Conservation (phyloP, 2,888 invertebrate genomes). For the Kryphioiulus occultus region DNA sequence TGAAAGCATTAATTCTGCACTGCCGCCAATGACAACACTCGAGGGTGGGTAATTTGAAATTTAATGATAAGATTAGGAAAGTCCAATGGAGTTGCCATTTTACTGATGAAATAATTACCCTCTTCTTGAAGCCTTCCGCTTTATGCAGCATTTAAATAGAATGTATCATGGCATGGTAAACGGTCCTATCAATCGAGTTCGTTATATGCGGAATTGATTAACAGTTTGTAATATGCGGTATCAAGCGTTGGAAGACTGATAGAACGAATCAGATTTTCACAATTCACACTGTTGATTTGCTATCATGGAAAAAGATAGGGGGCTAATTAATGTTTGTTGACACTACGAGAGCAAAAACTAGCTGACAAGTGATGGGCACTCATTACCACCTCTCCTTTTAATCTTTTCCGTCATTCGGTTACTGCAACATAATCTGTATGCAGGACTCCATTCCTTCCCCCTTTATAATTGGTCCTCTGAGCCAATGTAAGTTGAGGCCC, state of each 20-base stretch:
- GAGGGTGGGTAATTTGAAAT: no score
- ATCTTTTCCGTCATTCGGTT: conserved; percentile 20
- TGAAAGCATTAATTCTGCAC: neutral
- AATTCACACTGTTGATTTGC: neutral
- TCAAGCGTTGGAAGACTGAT: no score
- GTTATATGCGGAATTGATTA: no score
- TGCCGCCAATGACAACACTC: neutral
- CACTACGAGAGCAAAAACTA: neutral
- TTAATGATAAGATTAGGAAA: no score
- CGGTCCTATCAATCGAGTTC: no score
- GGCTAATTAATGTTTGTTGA: conserved; percentile 30
- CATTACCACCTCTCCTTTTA: neutral
- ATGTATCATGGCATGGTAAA: no score
- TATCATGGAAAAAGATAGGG: neutral
- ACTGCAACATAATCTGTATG: conserved; percentile 7
- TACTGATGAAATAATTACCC: no score
- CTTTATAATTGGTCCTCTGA: neutral
- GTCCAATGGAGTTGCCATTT: no score
- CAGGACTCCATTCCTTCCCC: neutral
- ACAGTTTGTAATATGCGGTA: no score
- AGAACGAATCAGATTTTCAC: no score
- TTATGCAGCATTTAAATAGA: no score
- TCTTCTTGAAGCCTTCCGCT: no score
- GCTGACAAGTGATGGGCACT: conserved; percentile 30
- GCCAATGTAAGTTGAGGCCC: neutral